Evolutionary conservation across 2,797 vertebrate species (phyloP), one percentile per base, ranked within the genome.

Genomic region (Sardinella longiceps): DNA sequence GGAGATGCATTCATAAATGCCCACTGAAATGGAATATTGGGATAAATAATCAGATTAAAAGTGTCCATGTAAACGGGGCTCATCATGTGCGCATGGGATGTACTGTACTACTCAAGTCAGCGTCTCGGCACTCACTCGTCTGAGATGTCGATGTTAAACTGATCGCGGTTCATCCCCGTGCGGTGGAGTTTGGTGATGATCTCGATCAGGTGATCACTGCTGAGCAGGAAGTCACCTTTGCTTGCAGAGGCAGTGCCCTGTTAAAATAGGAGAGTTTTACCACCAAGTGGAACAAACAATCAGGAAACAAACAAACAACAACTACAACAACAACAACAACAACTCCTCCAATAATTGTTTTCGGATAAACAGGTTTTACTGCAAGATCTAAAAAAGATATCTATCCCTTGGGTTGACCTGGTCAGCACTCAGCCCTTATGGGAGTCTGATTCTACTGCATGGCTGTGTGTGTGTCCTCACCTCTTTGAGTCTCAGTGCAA

Each of bases 201-300:
- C 93, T 99, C 98, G 83, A 99, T 99, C 87, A 99, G 95, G 87
- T 97, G 97, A 84, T 99, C 97, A 0, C 98, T 99, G 95, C 97
- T 98, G 88, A 99, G 95, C 86, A 99, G 93, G 91, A 99, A 99
- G 90, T 99, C 98, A 30, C 98, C 98, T 93, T 99, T 99, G 84
- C 94, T 92, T 46, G 98, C 97, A 23, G 97, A 97, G 83, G 95
- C 94, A 0, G 97, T 96, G 0, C 98, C 98, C 98, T 99, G 87
- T 15, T 87, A 89, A 4, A 86, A 85, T 83, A 87, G 66, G 2
- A 81, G 33, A 85, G 83, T 0, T 43, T 81, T 43, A 84, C 0
- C 10, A 60, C 5, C 14, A 9, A n/a, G 43, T n/a, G n/a, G n/a
- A n/a, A n/a, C n/a, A n/a, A n/a, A n/a, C 28, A 46, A 9, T 25